Evolutionary conservation across 2,113 vertebrate genomes (phyloP).

Genomic region (Thalassarche chlororhynchos): DNA sequence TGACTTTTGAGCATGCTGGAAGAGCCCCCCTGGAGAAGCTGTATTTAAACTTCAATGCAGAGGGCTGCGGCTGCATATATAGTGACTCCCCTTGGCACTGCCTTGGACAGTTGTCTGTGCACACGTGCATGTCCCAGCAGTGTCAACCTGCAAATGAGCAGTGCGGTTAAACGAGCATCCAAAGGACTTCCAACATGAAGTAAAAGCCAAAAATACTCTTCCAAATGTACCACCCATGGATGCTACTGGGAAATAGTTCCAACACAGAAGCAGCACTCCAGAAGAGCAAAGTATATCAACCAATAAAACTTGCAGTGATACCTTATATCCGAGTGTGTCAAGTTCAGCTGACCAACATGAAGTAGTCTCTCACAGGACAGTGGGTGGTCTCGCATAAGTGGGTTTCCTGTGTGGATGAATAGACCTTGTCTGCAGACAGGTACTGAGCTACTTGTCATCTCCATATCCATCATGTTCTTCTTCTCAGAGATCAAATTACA

Average conservation of each 20-base stretch:
- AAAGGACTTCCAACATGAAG: neutral
- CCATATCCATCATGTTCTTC: slow-evolving; percentile 75
- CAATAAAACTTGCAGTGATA: neutral
- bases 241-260: neutral
- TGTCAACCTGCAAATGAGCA: neutral
- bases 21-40: neutral
- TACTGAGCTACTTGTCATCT: slow-evolving; percentile 69
- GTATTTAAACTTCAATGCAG: neutral
- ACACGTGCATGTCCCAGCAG: neutral
- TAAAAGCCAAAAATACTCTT: neutral
- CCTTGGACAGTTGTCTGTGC: neutral
- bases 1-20: neutral
- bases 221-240: neutral
- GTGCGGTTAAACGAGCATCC: neutral
- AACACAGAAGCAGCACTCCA: neutral
- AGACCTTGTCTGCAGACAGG: slow-evolving; percentile 80
- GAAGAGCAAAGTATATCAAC: neutral
- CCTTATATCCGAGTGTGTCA: slow-evolving; percentile 78
- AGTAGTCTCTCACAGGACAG: slow-evolving; percentile 77
- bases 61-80: neutral
- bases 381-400: slow-evolving; percentile 72
- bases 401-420: slow-evolving; percentile 71
- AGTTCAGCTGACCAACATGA: slow-evolving; percentile 75
- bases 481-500: slow-evolving; percentile 80
- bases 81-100: neutral